phyloP scores from a whole-genome alignment of 1,140 invertebrate genomes.

The Rhopalosiphum padi region DNA sequence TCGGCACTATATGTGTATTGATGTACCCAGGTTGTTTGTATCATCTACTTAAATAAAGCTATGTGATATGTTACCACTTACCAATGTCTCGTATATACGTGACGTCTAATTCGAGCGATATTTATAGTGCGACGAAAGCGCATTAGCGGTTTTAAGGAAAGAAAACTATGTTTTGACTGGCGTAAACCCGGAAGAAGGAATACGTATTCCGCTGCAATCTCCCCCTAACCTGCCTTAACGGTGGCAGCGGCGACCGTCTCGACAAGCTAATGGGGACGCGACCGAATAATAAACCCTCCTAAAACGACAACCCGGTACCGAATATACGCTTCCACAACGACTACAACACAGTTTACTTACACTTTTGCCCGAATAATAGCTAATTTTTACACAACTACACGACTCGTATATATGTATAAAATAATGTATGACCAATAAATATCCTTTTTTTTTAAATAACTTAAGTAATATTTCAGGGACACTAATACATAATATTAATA shows the following conservation, averaged over 20 bases:
- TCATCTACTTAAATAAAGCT: neutral
- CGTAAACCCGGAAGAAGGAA: neutral
- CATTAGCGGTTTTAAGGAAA: neutral
- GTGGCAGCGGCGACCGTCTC: conserved; percentile 21
- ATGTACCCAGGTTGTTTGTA: neutral
- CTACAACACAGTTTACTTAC: neutral
- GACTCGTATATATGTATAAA: neutral
- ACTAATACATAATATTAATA: neutral
- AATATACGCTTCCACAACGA: neutral
- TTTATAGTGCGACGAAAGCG: neutral
- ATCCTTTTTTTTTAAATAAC: neutral
- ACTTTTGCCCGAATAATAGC: neutral
- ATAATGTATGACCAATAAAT: too few species aligned
- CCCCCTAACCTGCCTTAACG: conserved; percentile 57
- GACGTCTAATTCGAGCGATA: neutral
- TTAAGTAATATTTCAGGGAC: neutral
- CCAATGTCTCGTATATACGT: neutral
- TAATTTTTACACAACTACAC: neutral
- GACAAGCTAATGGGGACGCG: conserved; percentile 37
- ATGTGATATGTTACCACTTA: neutral
- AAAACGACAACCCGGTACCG: conserved; percentile 28
- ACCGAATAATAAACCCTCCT: conserved; percentile 12
- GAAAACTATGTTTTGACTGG: neutral
- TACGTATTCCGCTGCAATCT: neutral
- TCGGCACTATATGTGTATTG: neutral